Conservation (phyloP, 1,140 invertebrate genomes). For the Cyclina sinensis region DNA sequence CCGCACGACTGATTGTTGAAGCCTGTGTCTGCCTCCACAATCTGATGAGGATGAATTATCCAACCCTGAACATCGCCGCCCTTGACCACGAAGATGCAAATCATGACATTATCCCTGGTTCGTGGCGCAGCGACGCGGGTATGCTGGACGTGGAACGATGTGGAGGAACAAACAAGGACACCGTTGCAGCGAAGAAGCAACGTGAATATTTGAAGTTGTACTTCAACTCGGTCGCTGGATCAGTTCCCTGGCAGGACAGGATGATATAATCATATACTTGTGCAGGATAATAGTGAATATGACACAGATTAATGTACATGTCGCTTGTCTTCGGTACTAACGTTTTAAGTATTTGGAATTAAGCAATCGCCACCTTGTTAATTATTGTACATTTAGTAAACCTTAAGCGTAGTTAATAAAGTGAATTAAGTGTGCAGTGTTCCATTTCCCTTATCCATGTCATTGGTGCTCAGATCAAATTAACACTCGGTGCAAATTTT, state of each 20-base stretch:
- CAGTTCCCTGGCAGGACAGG: conserved; percentile 1
- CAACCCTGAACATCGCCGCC: neutral
- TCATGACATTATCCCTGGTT: conserved; percentile 31
- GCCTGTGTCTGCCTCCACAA: conserved; percentile 65
- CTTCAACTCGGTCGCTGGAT: neutral
- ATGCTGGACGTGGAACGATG: neutral
- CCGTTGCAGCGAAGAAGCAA: conserved; percentile 9
- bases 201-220: neutral
- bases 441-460: neutral
- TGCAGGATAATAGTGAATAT: neutral
- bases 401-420: neutral
- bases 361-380: no score
- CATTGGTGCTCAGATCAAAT: no score
- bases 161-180: neutral
- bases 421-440: neutral
- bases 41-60: conserved; percentile 47
- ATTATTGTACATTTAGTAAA: neutral
- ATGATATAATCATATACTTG: neutral
- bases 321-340: neutral
- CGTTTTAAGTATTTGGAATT: neutral
- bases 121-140: neutral
- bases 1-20: conserved; percentile 27
- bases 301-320: neutral
- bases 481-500: no score
- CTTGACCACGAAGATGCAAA: conserved; percentile 46